Evolutionary conservation across 2,113 vertebrate species (phyloP).

Genomic region (Paralichthys olivaceus): DNA sequence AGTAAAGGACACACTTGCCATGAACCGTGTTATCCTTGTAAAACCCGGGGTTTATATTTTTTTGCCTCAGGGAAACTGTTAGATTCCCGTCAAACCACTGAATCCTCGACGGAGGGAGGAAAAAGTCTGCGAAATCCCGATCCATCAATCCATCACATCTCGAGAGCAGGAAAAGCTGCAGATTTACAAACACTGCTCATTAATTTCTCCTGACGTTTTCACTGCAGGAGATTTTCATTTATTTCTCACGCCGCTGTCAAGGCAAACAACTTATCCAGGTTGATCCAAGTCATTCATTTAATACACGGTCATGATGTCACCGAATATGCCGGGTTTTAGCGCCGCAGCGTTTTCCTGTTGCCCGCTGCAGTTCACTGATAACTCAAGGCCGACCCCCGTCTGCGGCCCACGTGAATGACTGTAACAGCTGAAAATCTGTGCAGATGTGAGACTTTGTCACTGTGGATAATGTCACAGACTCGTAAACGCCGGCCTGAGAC

Average conservation of each 20-base stretch:
- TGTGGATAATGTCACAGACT: slow-evolving; percentile 71
- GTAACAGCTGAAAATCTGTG: slow-evolving; percentile 70
- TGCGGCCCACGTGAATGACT: slow-evolving; percentile 60
- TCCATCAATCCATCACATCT: slow-evolving; percentile 61
- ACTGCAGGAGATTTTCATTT: background rate
- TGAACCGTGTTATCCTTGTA: slow-evolving; percentile 74
- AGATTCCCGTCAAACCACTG: slow-evolving; percentile 50
- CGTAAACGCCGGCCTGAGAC: slow-evolving; percentile 60
- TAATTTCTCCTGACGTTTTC: slow-evolving; percentile 21
- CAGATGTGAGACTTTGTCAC: slow-evolving; percentile 72
- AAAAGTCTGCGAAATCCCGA: slow-evolving; percentile 49
- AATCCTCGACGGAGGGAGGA: slow-evolving; percentile 34
- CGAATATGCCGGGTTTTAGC: background rate
- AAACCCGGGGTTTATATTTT: slow-evolving; percentile 68
- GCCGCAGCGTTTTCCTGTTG: slow-evolving; percentile 13
- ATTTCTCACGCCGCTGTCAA: background rate
- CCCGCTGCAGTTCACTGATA: slow-evolving; percentile 36
- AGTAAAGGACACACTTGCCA: slow-evolving; percentile 68
- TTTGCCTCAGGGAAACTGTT: slow-evolving; percentile 47
- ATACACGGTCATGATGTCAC: background rate
- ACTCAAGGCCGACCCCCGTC: slow-evolving; percentile 41
- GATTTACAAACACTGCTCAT: slow-evolving; percentile 32
- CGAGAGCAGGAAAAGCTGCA: slow-evolving; percentile 5
- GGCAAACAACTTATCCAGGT: background rate
- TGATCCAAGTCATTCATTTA: slow-evolving; percentile 6